Base-by-base conservation (phyloP, 2,113 vertebrate genomes). In the Ranitomeya variabilis region DNA sequence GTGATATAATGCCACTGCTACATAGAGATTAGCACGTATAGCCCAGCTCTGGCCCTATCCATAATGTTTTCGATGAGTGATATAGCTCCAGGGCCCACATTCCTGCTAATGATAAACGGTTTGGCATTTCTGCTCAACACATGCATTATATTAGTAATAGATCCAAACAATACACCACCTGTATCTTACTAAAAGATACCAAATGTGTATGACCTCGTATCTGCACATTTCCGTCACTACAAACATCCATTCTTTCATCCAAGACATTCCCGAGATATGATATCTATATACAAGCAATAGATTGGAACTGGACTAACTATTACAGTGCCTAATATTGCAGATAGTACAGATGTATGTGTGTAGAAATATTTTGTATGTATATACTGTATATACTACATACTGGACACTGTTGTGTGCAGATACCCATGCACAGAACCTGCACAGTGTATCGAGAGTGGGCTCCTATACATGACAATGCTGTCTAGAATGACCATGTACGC, bases 31-130 rank as follows among this genome's bases (percentile, higher is more conserved):
- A 52, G 59, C 21, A 31, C 37, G 13, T 10, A 66, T 9, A 16
- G 51, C 86, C 79, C 21, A 37, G 23, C n/a, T 60, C 12, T 62
- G 55, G 74, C 45, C 26, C 79, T 45, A 77, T 79, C 87, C 19
- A 85, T 85, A 79, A 85, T 59, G 37, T 31, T 19, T 51, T 16
- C 59, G 54, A 14, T 78, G 85, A 86, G 73, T 64, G 85, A 83
- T 76, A 85, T 71, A 79, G 81, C 87, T 85, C 12, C 45, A 79
- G 87, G 87, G 87, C 87, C 51, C 45, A 79, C 73, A 89, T 89
- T 89, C 81, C 71, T 77, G 26, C 87, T 76, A 71, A 83, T 78
- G 52, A 66, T 83, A 62, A 79, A 64, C 71, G 23, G 57, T 15
- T 37, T 77, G 59, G 21, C 5, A 16, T 76, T 26, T 81, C 55